Evolutionary conservation across 2,113 vertebrate genomes (phyloP).

Genomic region (Stercorarius parasiticus): DNA sequence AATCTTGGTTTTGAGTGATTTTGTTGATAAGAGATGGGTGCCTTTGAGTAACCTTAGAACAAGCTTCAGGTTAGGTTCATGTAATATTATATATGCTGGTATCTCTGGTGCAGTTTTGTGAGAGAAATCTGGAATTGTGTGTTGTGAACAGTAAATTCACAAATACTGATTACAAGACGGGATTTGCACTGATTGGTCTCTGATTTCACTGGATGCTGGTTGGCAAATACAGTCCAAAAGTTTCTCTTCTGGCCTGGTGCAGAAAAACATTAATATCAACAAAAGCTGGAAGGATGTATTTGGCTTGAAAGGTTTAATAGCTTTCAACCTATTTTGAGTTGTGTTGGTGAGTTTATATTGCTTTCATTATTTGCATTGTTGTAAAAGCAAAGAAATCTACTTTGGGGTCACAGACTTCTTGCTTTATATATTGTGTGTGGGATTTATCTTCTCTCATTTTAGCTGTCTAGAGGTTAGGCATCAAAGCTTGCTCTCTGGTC

Average conservation of each 20-base stretch:
- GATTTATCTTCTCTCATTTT: neutral
- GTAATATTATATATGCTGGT: neutral
- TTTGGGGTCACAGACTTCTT: neutral
- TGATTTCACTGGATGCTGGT: neutral
- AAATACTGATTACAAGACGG: neutral
- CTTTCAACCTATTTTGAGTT: neutral
- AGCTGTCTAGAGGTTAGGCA: neutral
- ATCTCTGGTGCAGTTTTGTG: neutral
- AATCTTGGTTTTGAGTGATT: slow-evolving; percentile 39
- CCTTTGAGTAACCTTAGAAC: slow-evolving; percentile 13
- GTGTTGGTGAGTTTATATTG: neutral
- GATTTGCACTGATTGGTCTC: neutral
- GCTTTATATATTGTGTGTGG: neutral
- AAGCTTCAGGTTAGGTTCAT: neutral
- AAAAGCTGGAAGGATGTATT: neutral
- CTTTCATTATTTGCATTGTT: neutral
- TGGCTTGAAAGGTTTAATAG: neutral
- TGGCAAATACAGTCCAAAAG: neutral
- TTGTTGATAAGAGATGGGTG: slow-evolving; percentile 8
- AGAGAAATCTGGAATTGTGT: neutral
- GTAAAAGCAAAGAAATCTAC: neutral
- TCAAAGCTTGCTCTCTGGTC: neutral
- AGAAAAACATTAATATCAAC: neutral
- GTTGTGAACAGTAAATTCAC: neutral
- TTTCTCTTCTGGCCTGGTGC: neutral